Conservation (phyloP, 2,113 vertebrate species). For the Pomatorhinus ruficollis region DNA sequence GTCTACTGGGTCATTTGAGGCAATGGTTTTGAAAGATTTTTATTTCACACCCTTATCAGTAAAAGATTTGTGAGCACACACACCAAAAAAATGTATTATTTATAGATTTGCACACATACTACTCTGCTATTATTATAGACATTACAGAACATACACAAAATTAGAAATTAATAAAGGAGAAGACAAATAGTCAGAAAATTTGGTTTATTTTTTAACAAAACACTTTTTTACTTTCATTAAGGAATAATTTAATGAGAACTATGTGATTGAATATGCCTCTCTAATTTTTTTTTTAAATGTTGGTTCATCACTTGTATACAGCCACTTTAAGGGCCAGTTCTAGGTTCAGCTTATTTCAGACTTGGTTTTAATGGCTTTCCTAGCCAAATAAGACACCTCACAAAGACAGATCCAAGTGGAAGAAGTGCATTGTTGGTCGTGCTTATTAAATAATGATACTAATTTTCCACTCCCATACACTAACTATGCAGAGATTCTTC, state of each 20-base stretch:
- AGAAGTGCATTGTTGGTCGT: neutral
- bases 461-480: neutral
- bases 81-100: neutral
- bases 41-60: neutral
- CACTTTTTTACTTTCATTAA: neutral
- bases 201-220: neutral
- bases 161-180: neutral
- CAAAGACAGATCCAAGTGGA: neutral
- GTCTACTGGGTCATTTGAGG: neutral
- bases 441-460: neutral
- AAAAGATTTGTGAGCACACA: neutral
- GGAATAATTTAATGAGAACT: neutral
- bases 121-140: neutral
- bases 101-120: neutral
- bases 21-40: neutral
- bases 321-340: neutral
- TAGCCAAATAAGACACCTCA: neutral
- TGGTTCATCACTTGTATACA: neutral
- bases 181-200: neutral
- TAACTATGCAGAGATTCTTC: neutral
- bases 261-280: neutral
- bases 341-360: neutral
- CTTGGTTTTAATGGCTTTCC: neutral
- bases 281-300: neutral
- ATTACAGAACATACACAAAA: neutral